Evolutionary conservation across 2,113 vertebrate species (phyloP), one percentile per base, ranked within the genome.

Genomic region (Sisor rabdophorus): DNA sequence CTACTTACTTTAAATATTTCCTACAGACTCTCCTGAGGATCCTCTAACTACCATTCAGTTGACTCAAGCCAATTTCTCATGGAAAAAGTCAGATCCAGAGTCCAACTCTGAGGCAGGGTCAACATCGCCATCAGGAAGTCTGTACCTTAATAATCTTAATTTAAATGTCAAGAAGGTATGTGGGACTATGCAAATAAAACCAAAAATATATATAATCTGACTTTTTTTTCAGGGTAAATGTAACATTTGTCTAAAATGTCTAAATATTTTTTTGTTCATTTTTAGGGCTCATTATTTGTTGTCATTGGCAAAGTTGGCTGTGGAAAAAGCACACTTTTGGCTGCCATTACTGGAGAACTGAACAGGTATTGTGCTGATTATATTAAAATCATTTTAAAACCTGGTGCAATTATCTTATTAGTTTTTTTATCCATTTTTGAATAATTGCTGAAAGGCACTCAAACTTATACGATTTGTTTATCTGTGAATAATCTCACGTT

Each of bases 221-320:
- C 28, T 20, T 71, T 36, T n/a, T 15, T 4, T 40, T 17, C 22
- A 28, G 30, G 11, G 17, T 11, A 4, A 15, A 67, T 5, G 20
- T 8, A 19, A 53, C 20, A 22, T 40, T 40, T 63, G 4, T 6
- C 11, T 12, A n/a, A n/a, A n/a, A n/a, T n/a, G n/a, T n/a, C n/a
- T n/a, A n/a, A n/a, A n/a, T n/a, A n/a, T n/a, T n/a, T n/a, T n/a
- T n/a, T n/a, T n/a, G n/a, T n/a, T n/a, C n/a, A 6, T 65, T 30
- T 50, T 22, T 86, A 99, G 97, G 97, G 96, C 11, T 87, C 88
- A 40, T 89, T 99, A 65, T 90, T 98, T 1, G 97, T 93, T 0
- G 89, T 99, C 71, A 93, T 98, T 79, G 97, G 97, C 12, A 97
- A 95, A 78, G 96, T 98, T 0, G 97, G 97, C 81, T 95, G 94